Percentiles rank a stretch among this genome's conserved stretches.
Evolutionary conservation across 2,888 invertebrate genomes (phyloP).

Genomic region (Cataglyphis cursor): DNA sequence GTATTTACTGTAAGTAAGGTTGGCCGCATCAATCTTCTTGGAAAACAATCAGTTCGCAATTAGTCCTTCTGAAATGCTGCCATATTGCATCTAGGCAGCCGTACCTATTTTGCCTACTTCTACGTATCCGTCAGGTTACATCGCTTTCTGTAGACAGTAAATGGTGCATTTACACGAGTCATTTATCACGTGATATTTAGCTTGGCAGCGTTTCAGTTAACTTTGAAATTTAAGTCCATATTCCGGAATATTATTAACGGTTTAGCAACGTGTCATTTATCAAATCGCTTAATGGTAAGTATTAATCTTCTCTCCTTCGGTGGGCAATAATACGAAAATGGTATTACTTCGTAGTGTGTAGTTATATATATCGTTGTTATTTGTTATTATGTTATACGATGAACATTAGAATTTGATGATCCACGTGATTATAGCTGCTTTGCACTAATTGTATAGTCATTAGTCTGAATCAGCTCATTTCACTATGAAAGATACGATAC

Average conservation of each 20-base stretch:
- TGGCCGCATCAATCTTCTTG: constrained; percentile 56
- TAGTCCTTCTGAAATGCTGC: constrained; percentile 53
- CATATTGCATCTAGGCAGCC: constrained; percentile 52
- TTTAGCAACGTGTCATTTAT: constrained; percentile 56
- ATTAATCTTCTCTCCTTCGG: constrained; percentile 46
- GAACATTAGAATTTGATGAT: constrained; percentile 45
- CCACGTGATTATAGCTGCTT: constrained; percentile 9
- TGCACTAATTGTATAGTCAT: background rate
- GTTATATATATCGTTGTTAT: constrained; percentile 40
- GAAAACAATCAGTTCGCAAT: constrained; percentile 57
- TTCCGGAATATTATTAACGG: constrained; percentile 54
- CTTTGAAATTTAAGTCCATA: constrained; percentile 56
- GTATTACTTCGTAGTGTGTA: constrained; percentile 23
- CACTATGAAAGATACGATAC: background rate
- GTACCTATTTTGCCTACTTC: constrained; percentile 55
- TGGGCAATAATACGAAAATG: constrained; percentile 50
- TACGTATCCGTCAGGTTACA: constrained; percentile 56
- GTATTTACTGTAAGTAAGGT: constrained; percentile 42
- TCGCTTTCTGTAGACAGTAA: constrained; percentile 50
- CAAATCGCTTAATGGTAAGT: constrained; percentile 53
- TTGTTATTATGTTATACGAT: constrained; percentile 19
- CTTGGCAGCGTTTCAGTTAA: constrained; percentile 58
- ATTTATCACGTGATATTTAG: constrained; percentile 58
- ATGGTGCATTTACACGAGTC: constrained; percentile 56
- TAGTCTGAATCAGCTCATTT: constrained; percentile 20